Percentiles rank a stretch among this genome's conserved stretches.
phyloP scores from a whole-genome alignment of 2,797 vertebrate species.

The Picus viridis region DNA sequence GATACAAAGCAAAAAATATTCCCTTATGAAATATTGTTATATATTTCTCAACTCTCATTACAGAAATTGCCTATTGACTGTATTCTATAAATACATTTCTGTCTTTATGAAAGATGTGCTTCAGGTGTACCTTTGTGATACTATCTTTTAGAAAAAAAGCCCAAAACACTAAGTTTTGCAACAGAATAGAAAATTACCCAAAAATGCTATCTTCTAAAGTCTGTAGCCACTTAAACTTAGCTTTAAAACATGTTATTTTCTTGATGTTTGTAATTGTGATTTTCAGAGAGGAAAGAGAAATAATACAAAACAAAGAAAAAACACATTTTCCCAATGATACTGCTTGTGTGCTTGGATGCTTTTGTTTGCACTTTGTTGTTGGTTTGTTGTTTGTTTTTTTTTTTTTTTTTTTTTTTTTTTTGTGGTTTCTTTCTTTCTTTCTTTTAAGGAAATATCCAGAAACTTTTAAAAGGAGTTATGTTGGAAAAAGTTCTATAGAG shows the following conservation, averaged over 20 bases:
- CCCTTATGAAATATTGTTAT: neutral
- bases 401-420: neutral
- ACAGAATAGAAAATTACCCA: neutral
- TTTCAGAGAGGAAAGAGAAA: neutral
- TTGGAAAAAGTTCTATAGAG: neutral
- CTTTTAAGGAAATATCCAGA: neutral
- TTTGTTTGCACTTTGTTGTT: neutral
- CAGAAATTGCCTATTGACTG: neutral
- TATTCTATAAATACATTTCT: neutral
- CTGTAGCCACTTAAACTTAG: neutral
- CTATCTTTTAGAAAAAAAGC: neutral
- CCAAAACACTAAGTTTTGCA: neutral
- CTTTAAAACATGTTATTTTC: neutral
- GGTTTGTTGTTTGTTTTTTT: neutral
- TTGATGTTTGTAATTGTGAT: neutral
- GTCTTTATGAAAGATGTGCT: neutral
- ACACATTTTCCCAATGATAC: neutral
- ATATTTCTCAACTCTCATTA: neutral
- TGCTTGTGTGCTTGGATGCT: neutral
- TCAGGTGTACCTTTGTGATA: neutral
- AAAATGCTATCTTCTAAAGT: neutral
- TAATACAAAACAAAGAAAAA: neutral
- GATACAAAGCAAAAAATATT: neutral
- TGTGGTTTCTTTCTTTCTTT: too few species aligned
- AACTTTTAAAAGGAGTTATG: fast-evolving